A percentile compares a stretch with the other conserved stretches of the same genome.
Conservation (phyloP, 37 sponge, comb jelly and placozoan species). For the Cladorhizidae sp. region DNA sequence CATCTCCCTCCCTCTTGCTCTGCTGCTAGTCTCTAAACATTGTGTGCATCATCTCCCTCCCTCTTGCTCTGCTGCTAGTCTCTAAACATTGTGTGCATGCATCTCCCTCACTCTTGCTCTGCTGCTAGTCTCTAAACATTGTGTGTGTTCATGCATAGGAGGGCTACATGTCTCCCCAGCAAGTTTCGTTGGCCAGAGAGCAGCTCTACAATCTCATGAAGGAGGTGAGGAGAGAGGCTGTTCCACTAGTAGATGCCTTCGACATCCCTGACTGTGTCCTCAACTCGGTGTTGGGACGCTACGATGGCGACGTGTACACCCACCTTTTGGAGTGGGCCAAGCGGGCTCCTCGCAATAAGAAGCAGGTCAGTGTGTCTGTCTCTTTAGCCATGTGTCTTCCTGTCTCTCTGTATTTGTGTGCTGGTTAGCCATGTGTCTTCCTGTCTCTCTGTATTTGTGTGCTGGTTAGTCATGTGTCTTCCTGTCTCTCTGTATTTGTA, state of each 20-base stretch:
- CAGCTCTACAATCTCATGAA: slow-evolving; percentile 35
- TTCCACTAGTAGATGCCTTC: slow-evolving; percentile 94
- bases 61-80: no score
- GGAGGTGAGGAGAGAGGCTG: slow-evolving; percentile 75
- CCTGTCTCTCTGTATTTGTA: no score
- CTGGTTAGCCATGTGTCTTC: no score
- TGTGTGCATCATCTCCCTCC: no score
- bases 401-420: no score
- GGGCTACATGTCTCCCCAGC: slow-evolving; percentile 51
- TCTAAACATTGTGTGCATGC: no score
- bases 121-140: neutral
- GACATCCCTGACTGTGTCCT: slow-evolving; percentile 78
- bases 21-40: no score
- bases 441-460: no score
- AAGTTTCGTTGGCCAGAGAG: slow-evolving; percentile 26
- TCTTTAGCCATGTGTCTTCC: no score
- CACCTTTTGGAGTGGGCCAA: slow-evolving; percentile 85
- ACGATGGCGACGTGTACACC: slow-evolving; percentile 94
- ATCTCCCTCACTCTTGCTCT: neutral
- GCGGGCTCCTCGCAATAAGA: slow-evolving; percentile 81
- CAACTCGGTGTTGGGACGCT: slow-evolving; percentile 86
- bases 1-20: no score
- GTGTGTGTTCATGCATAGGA: slow-evolving; percentile 10
- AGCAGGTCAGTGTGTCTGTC: slow-evolving; percentile 41
- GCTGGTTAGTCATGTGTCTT: no score